Conservation (phyloP, 2,888 invertebrate species). For the Eristalis arbustorum region DNA sequence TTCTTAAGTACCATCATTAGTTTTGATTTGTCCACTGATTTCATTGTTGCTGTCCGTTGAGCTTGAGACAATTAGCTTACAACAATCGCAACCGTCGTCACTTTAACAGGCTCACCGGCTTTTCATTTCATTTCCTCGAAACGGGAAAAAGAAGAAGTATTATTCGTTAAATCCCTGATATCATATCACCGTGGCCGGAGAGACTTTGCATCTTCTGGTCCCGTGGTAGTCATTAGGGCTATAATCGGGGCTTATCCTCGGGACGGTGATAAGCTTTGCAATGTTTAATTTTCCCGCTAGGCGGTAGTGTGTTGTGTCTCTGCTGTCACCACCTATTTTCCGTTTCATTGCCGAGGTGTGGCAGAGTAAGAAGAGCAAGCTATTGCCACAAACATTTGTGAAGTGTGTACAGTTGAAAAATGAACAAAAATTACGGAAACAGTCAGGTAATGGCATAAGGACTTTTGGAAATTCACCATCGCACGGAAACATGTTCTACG, state of each 20-base stretch:
- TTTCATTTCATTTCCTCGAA: neutral
- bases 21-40: too few species aligned
- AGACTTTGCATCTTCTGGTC: neutral
- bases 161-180: neutral
- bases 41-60: too few species aligned
- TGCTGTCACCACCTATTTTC: neutral
- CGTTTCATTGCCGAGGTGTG: neutral
- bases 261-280: neutral
- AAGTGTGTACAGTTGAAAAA: neutral
- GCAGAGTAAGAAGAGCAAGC: neutral
- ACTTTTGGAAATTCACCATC: neutral
- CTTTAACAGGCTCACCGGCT: neutral
- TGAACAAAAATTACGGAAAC: neutral
- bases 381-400: neutral
- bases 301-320: neutral
- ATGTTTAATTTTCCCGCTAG: neutral
- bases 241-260: neutral
- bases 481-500: neutral
- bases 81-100: neutral
- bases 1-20: too few species aligned
- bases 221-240: neutral
- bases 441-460: neutral
- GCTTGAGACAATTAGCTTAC: neutral
- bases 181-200: neutral
- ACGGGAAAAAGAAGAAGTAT: neutral